A percentile compares a stretch with the other conserved stretches of the same genome.
phyloP scores from a whole-genome alignment of 1,140 invertebrate genomes.

The Neotoxoptera formosana region DNA sequence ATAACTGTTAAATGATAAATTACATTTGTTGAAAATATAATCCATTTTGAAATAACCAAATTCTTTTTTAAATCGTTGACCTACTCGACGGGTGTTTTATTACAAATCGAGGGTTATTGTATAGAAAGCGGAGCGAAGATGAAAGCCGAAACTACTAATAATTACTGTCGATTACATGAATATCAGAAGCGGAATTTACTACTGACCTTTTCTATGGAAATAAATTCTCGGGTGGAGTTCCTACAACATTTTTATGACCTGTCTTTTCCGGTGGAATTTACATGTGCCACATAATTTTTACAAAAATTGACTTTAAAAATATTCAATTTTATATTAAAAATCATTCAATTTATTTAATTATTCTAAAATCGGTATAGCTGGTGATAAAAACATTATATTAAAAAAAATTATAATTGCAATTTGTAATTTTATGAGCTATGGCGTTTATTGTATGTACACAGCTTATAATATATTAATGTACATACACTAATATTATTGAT shows the following conservation, averaged over 20 bases:
- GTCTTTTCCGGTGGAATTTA: slow-evolving; percentile 29
- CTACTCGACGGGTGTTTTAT: slow-evolving; percentile 40
- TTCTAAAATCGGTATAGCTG: neutral
- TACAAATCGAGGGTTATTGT: slow-evolving; percentile 42
- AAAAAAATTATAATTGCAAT: neutral
- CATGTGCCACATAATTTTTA: slow-evolving; percentile 38
- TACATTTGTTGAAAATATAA: neutral
- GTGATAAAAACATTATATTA: neutral
- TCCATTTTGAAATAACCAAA: neutral
- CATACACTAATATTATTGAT: neutral
- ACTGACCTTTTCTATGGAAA: slow-evolving; percentile 48
- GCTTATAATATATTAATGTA: neutral
- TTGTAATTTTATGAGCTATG: neutral
- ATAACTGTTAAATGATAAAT: neutral
- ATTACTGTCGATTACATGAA: slow-evolving; percentile 56
- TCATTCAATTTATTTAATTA: neutral
- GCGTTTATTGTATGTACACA: neutral
- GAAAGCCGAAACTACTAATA: slow-evolving; percentile 57
- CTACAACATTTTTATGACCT: slow-evolving; percentile 11
- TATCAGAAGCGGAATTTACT: slow-evolving; percentile 53
- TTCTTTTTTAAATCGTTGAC: slow-evolving; percentile 25
- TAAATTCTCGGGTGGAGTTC: slow-evolving; percentile 30
- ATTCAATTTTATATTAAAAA: neutral
- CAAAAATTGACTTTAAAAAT: neutral
- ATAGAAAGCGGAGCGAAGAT: slow-evolving; percentile 57